Conservation (phyloP, 1,140 invertebrate genomes). For the Formica selysi region DNA sequence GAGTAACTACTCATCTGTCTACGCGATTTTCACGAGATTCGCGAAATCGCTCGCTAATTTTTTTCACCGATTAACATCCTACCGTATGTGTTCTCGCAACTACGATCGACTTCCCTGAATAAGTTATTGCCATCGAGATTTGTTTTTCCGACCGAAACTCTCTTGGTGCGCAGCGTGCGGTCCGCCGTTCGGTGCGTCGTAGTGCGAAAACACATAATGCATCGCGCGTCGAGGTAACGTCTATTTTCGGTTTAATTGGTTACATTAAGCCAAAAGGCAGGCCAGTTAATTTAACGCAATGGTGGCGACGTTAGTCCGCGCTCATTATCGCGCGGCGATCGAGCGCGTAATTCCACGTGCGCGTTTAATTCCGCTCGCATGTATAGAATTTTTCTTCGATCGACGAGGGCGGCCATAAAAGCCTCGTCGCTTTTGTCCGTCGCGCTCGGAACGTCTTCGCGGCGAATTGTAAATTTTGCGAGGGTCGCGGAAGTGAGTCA, state of each 20-base stretch:
- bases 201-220: constrained; percentile 54
- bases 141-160: constrained; percentile 46
- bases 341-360: constrained; percentile 19
- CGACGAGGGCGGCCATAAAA: not conserved
- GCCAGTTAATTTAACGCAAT: constrained; percentile 53
- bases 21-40: not conserved
- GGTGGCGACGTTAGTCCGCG: constrained; percentile 30
- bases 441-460: constrained; percentile 8
- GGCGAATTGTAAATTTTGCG: constrained; percentile 58
- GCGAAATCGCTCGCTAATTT: not conserved
- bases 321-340: constrained; percentile 54
- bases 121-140: constrained; percentile 42
- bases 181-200: constrained; percentile 25
- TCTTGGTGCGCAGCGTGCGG: constrained; percentile 44
- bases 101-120: constrained; percentile 36
- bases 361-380: not conserved
- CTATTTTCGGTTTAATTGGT: constrained; percentile 64
- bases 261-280: constrained; percentile 44
- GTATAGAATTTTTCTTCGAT: constrained; percentile 44
- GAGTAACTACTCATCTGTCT: not conserved
- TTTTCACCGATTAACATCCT: not conserved
- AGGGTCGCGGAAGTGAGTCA: constrained; percentile 58
- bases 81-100: not conserved
- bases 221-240: constrained; percentile 48
- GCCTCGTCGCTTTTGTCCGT: not conserved